These are phyloP conservation scores for Myiothlypis coronata DNA, from an alignment of 2,797 vertebrate genomes.

Conservation along the genomic window DNA sequence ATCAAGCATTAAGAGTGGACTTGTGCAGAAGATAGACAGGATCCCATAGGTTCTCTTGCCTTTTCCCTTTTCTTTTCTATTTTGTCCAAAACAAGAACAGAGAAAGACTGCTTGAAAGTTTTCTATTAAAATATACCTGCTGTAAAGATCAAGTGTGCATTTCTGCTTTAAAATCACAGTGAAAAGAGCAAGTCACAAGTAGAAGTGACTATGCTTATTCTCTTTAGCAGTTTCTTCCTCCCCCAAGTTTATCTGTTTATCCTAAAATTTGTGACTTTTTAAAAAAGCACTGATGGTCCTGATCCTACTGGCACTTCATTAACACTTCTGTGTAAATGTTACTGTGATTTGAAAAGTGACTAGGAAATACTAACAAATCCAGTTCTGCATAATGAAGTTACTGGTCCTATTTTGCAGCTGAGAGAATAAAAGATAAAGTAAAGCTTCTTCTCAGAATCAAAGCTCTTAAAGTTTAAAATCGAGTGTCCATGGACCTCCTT, in stretches of 20 bases:
- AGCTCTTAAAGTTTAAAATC: background rate
- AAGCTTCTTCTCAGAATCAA: background rate
- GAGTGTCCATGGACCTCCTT: background rate
- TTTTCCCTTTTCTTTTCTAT: background rate
- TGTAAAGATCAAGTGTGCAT: background rate
- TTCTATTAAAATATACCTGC: background rate
- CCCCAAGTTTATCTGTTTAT: background rate
- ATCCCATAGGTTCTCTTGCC: background rate
- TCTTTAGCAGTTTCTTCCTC: background rate
- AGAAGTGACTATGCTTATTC: background rate
- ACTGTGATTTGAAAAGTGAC: background rate
- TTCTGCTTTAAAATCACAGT: background rate
- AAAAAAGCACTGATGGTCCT: background rate
- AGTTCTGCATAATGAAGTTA: background rate
- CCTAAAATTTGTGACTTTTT: background rate
- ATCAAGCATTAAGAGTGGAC: background rate
- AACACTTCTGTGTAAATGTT: background rate
- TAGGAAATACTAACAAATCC: background rate
- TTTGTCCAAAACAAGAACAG: background rate
- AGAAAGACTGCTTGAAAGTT: background rate
- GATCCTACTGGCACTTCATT: background rate
- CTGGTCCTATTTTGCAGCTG: background rate
- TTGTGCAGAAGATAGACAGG: background rate
- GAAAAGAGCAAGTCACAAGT: background rate
- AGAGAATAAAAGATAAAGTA: background rate